These are phyloP conservation scores for Artemia sinica DNA, from an alignment of 2,888 invertebrate species.

Conservation along the genomic window DNA sequence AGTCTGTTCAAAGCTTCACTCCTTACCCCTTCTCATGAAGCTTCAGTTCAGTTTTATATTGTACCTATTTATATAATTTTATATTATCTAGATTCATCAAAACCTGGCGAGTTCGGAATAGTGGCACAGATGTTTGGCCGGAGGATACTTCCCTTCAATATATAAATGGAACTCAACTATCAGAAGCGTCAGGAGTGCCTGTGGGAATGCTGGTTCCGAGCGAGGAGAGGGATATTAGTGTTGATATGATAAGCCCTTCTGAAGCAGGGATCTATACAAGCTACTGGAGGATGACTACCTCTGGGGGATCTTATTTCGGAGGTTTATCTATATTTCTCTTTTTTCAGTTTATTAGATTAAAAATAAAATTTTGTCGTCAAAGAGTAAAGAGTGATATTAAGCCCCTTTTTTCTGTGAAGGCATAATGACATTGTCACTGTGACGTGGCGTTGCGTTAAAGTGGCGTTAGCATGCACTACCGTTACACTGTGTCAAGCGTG, in stretches of 20 bases:
- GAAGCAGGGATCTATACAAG: conserved; percentile 57
- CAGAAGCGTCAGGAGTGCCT: conserved; percentile 39
- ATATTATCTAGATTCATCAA: conserved; percentile 49
- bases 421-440: too few relatives aligned
- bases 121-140: conserved; percentile 74
- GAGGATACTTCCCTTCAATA: conserved; percentile 57
- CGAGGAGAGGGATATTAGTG: conserved; percentile 52
- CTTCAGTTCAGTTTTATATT: too few relatives aligned
- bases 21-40: too few relatives aligned
- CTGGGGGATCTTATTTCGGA: conserved; percentile 76
- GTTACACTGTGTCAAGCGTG: too few relatives aligned
- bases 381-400: too few relatives aligned
- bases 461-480: too few relatives aligned
- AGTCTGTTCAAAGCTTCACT: too few relatives aligned
- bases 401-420: too few relatives aligned
- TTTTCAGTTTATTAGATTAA: too few relatives aligned
- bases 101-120: conserved; percentile 72
- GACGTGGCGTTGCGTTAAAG: too few relatives aligned
- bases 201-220: conserved; percentile 57
- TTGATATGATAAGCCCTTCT: conserved; percentile 62
- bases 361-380: too few relatives aligned
- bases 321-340: conserved; percentile 39
- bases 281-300: conserved; percentile 74
- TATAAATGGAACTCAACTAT: conserved; percentile 48
- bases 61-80: background rate